phyloP scores from a whole-genome alignment of 2,888 invertebrate species.

The Bruchidius siliquastri region DNA sequence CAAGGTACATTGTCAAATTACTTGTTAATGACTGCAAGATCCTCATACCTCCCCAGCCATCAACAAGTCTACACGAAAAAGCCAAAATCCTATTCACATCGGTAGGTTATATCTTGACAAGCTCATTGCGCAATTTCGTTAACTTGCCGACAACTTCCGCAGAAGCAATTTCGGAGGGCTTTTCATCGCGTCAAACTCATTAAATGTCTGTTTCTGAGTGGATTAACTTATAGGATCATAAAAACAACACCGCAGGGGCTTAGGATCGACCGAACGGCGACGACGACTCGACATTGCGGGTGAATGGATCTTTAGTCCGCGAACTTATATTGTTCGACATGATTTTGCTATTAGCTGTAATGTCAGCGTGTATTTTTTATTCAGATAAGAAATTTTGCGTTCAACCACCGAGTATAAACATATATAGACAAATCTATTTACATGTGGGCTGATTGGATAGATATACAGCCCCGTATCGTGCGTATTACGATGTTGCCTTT shows the following conservation, averaged over 20 bases:
- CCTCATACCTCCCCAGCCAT: neutral
- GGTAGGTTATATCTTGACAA: neutral
- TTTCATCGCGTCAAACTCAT: neutral
- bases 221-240: neutral
- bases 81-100: neutral
- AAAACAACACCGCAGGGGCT: neutral
- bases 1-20: no score
- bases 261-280: no score
- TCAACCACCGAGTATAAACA: no score
- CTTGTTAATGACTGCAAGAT: no score
- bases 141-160: neutral
- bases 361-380: neutral
- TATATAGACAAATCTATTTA: no score
- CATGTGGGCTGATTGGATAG: no score
- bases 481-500: no score
- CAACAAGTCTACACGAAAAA: neutral
- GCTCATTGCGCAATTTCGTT: neutral
- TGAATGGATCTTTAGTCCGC: neutral
- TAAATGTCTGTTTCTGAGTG: neutral
- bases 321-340: neutral
- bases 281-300: neutral
- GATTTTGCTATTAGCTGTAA: neutral
- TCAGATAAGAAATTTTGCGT: no score
- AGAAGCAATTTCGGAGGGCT: neutral
- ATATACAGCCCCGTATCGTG: no score